Evolutionary conservation across 2,113 vertebrate genomes (phyloP).

Genomic region (Turdus rufiventris): DNA sequence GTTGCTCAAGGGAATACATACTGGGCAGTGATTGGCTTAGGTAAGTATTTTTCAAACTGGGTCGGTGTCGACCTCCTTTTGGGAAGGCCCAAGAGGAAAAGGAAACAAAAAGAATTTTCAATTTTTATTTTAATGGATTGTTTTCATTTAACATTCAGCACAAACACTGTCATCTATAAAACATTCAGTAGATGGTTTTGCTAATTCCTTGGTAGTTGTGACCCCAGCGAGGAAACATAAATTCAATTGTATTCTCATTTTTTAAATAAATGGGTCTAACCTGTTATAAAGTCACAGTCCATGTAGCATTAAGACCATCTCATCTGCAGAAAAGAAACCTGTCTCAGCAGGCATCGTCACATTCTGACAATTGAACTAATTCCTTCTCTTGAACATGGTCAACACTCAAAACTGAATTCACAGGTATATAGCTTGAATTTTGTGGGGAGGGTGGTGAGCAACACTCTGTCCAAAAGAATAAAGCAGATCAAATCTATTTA

Average conservation of each 20-base stretch:
- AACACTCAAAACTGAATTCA: neutral
- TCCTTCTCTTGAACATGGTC: slow-evolving; percentile 1
- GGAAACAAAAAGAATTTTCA: slow-evolving; percentile 74
- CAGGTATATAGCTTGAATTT: neutral
- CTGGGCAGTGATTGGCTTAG: slow-evolving; percentile 74
- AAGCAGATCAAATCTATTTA: neutral
- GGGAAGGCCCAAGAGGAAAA: slow-evolving; percentile 65
- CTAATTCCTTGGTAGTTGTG: slow-evolving; percentile 24
- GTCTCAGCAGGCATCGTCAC: slow-evolving; percentile 3
- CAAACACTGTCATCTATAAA: slow-evolving; percentile 29
- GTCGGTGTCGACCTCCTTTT: slow-evolving; percentile 69
- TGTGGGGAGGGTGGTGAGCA: neutral
- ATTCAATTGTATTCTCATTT: neutral
- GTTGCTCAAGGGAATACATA: slow-evolving; percentile 67
- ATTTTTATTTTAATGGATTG: slow-evolving; percentile 67
- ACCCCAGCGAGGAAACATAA: neutral
- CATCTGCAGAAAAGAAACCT: slow-evolving; percentile 21
- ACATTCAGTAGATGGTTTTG: neutral
- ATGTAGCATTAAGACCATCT: neutral
- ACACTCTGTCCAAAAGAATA: neutral
- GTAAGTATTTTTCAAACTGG: slow-evolving; percentile 70
- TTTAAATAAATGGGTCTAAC: slow-evolving; percentile 9
- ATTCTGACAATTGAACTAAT: slow-evolving; percentile 36
- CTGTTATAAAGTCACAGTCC: slow-evolving; percentile 8
- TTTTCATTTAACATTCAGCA: slow-evolving; percentile 71